Percentiles rank a stretch among this genome's conserved stretches.
These are phyloP conservation scores for Theretra japonica DNA, from an alignment of 2,888 invertebrate genomes.

Conservation along the genomic window DNA sequence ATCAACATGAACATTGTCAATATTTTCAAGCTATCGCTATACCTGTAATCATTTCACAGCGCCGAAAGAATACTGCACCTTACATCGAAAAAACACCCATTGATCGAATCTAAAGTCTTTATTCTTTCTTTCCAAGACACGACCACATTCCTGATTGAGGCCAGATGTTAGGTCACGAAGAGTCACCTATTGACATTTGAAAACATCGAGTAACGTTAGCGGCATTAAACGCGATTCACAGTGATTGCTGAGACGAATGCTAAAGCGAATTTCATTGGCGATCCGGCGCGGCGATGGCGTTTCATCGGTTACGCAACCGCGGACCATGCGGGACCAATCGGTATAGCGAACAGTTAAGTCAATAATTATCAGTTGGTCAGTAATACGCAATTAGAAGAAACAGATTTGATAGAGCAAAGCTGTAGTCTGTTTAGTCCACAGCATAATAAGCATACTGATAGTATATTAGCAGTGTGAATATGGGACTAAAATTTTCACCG, in stretches of 20 bases:
- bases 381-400: too few relatives aligned
- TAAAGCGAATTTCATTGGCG: slow-evolving; percentile 12
- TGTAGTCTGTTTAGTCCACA: too few relatives aligned
- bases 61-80: too few relatives aligned
- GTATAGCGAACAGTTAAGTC: neutral
- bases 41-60: too few relatives aligned
- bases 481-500: too few relatives aligned
- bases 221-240: slow-evolving; percentile 15
- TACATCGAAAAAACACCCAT: too few relatives aligned
- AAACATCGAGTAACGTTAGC: neutral
- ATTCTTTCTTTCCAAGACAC: neutral
- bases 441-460: too few relatives aligned
- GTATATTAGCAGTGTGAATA: too few relatives aligned
- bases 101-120: neutral
- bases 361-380: neutral
- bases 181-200: slow-evolving; percentile 18
- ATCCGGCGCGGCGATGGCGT: neutral
- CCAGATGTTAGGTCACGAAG: neutral
- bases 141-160: neutral
- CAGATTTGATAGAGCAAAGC: too few relatives aligned
- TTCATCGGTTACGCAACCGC: slow-evolving; percentile 9
- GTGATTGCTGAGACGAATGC: slow-evolving; percentile 23
- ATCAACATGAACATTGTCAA: too few relatives aligned
- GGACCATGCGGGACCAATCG: neutral
- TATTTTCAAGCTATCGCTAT: too few relatives aligned